These are phyloP conservation scores for Rhea pennata DNA, from an alignment of 2,113 vertebrate genomes.

Conservation along the genomic window DNA sequence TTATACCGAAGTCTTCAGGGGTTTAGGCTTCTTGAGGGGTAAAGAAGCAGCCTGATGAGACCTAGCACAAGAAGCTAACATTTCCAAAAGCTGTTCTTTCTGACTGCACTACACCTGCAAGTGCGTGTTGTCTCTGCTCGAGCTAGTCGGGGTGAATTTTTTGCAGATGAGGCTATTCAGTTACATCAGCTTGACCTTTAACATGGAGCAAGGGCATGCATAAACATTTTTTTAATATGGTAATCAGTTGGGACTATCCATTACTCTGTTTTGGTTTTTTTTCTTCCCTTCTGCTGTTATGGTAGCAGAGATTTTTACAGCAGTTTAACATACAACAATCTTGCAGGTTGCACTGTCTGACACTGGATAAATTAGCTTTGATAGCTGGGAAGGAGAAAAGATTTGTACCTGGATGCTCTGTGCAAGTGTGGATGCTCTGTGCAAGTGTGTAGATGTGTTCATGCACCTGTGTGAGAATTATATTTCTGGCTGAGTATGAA, in stretches of 20 bases:
- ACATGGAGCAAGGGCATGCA: neutral
- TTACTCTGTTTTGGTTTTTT: neutral
- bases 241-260: neutral
- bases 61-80: neutral
- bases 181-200: slow-evolving; percentile 46
- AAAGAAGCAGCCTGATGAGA: neutral
- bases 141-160: neutral
- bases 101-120: neutral
- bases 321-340: neutral
- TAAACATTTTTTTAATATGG: slow-evolving; percentile 31
- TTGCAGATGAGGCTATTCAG: neutral
- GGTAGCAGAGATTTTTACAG: neutral
- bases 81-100: neutral
- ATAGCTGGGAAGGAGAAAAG: neutral
- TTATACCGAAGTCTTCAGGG: neutral
- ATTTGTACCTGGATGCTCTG: neutral
- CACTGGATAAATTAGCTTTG: fast-evolving
- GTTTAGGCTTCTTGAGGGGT: neutral
- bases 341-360: neutral
- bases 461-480: neutral
- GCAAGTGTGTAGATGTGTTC: neutral
- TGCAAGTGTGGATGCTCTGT: neutral
- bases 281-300: neutral
- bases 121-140: neutral
- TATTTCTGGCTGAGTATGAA: neutral